phyloP scores from a whole-genome alignment of 1,140 invertebrate species.

The Limonius californicus region DNA sequence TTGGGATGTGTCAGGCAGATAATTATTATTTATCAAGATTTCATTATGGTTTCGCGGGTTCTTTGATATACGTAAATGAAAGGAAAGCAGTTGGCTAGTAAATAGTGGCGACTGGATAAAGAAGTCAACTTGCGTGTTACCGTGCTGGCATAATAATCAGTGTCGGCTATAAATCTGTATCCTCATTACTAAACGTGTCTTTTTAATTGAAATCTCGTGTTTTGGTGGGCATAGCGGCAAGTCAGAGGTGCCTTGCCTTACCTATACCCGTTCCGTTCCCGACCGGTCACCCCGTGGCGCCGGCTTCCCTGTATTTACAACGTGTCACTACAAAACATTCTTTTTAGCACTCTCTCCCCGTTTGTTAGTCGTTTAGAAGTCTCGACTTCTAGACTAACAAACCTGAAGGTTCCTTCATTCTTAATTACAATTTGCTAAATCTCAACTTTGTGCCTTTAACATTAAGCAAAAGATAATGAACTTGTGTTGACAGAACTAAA shows the following conservation, averaged over 20 bases:
- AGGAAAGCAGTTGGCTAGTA: slow-evolving; percentile 2
- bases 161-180: slow-evolving; percentile 37
- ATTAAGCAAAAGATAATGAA: no score
- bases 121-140: slow-evolving; percentile 26
- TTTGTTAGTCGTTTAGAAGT: neutral
- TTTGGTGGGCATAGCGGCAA: slow-evolving; percentile 36
- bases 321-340: neutral
- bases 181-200: slow-evolving; percentile 42
- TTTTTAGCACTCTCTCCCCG: slow-evolving; percentile 8
- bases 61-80: slow-evolving; percentile 1
- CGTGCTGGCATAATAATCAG: slow-evolving; percentile 37
- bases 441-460: no score
- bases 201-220: slow-evolving; percentile 44
- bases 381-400: no score
- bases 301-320: slow-evolving; percentile 10
- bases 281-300: slow-evolving; percentile 2
- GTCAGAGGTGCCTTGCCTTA: slow-evolving; percentile 5
- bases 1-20: no score
- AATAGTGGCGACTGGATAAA: slow-evolving; percentile 12
- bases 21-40: no score
- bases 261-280: slow-evolving; percentile 5
- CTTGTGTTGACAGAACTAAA: no score
- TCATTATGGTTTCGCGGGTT: neutral
- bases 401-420: no score
- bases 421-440: no score